These are phyloP conservation scores for Geococcyx californianus DNA, from an alignment of 2,113 vertebrate genomes.

Conservation along the genomic window DNA sequence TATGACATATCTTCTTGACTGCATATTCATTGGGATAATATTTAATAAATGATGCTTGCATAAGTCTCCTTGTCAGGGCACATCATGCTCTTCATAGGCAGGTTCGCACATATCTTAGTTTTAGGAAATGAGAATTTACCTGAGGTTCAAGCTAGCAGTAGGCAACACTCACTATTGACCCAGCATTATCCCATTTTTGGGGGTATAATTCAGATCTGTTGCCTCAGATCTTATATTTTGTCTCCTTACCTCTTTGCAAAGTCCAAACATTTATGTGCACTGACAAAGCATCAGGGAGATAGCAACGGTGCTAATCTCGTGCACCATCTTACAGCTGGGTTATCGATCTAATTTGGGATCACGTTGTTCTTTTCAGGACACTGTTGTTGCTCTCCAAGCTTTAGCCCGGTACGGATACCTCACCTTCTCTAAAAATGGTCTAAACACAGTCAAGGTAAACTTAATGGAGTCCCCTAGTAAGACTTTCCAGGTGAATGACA, in stretches of 20 bases:
- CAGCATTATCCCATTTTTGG: not conserved
- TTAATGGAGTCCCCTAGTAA: not conserved
- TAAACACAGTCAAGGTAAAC: constrained; percentile 25
- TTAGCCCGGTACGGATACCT: constrained; percentile 61
- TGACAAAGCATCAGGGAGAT: not conserved
- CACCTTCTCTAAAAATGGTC: constrained; percentile 40
- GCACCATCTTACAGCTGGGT: not conserved
- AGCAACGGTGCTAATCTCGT: not conserved
- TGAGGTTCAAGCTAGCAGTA: not conserved
- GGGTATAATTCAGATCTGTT: not conserved
- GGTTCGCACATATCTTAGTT: not conserved
- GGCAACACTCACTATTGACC: not conserved
- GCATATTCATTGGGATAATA: not conserved
- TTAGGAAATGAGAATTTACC: not conserved
- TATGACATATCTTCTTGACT: not conserved
- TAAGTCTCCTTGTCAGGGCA: not conserved
- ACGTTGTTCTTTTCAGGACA: constrained; percentile 64
- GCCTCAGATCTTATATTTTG: not conserved
- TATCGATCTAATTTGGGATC: not conserved
- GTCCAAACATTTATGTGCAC: not conserved
- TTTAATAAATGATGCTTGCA: not conserved
- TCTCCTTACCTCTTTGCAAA: not conserved
- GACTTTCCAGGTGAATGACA: constrained; percentile 49
- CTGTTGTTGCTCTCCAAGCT: constrained; percentile 72
- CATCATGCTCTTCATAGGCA: not conserved